Percentiles rank a stretch among this genome's conserved stretches.
phyloP scores from a whole-genome alignment of 2,797 vertebrate species.

The Gadopsis marmoratus region DNA sequence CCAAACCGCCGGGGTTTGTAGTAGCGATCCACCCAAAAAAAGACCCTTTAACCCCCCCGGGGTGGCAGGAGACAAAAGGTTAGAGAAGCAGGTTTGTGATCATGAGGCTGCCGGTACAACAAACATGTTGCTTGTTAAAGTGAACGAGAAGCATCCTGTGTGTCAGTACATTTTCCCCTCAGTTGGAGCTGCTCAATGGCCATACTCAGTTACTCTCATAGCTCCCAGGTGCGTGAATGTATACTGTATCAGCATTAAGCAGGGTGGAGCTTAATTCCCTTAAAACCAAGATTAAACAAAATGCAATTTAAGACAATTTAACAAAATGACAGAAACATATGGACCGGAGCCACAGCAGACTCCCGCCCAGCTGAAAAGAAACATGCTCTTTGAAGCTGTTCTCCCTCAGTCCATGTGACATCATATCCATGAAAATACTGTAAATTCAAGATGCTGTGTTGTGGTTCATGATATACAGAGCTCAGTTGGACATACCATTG shows the following conservation, averaged over 20 bases:
- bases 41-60: neutral
- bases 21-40: conserved; percentile 49
- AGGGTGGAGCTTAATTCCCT: conserved; percentile 20
- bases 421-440: conserved; percentile 35
- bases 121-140: conserved; percentile 1
- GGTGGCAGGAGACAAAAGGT: conserved; percentile 13
- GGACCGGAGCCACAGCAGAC: conserved; percentile 19
- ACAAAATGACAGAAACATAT: conserved; percentile 53
- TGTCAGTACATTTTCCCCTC: neutral
- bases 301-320: conserved; percentile 42
- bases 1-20: conserved; percentile 61
- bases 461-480: conserved; percentile 56
- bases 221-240: neutral
- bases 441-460: conserved; percentile 39
- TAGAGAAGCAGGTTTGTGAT: conserved; percentile 34
- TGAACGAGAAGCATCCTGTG: conserved; percentile 11
- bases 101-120: neutral
- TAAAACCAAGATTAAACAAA: conserved; percentile 19
- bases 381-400: conserved; percentile 46
- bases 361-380: conserved; percentile 20
- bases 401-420: conserved; percentile 34
- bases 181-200: neutral
- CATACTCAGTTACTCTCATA: no score
- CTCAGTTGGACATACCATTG: conserved; percentile 47
- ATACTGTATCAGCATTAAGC: conserved; percentile 2